Conservation (phyloP, 2,113 vertebrate genomes). For the Dicerorhinus sumatrensis region DNA sequence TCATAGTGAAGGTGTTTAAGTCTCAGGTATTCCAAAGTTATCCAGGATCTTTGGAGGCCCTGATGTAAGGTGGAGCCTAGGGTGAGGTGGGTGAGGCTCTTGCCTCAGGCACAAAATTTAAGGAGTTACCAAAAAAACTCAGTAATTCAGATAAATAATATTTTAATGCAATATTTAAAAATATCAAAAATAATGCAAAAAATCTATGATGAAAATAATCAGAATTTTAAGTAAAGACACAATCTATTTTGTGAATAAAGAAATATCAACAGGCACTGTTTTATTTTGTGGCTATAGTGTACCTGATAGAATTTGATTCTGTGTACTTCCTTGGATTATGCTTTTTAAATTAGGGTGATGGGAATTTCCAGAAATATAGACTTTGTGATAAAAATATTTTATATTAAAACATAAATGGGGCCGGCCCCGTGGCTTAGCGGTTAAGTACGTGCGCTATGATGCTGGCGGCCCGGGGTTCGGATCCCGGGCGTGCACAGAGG, state of each 20-base stretch:
- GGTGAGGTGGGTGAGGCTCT: background rate
- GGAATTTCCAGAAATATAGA: background rate
- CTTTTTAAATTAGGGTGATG: background rate
- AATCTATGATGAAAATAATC: background rate
- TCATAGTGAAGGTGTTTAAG: background rate
- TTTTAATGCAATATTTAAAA: background rate
- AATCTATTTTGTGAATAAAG: background rate
- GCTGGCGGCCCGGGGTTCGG: too few species aligned
- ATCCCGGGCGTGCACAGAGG: too few species aligned
- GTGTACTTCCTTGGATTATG: background rate
- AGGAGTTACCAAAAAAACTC: background rate
- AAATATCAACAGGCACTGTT: background rate
- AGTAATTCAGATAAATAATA: background rate
- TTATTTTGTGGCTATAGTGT: background rate
- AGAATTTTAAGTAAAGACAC: background rate
- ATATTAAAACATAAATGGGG: background rate
- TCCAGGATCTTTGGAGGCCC: background rate
- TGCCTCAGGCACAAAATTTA: too few species aligned
- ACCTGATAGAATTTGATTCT: background rate
- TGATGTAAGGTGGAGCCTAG: too few species aligned
- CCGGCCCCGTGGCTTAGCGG: too few species aligned
- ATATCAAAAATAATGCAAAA: background rate
- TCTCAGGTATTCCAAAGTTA: background rate
- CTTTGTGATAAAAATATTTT: background rate
- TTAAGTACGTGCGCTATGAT: too few species aligned